Percentiles rank a stretch among this genome's conserved stretches.
phyloP scores from a whole-genome alignment of 2,113 vertebrate genomes.

The Hypanus sabinus region DNA sequence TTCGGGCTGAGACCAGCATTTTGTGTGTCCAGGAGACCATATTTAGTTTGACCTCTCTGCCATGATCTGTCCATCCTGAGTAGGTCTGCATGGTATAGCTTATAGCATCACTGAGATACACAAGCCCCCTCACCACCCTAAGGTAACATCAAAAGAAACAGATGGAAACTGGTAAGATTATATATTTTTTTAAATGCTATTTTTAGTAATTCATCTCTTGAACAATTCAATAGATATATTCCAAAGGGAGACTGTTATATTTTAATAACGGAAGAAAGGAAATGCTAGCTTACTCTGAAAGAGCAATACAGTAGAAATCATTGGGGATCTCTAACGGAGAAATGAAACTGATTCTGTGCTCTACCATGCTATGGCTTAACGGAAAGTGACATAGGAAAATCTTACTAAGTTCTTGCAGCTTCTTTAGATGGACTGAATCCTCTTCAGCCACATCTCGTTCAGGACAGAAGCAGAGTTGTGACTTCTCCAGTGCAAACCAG shows the following conservation, averaged over 20 bases:
- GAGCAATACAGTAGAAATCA: neutral
- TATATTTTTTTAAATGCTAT: neutral
- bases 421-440: slow-evolving; percentile 73
- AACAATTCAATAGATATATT: neutral
- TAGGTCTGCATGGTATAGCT: no score
- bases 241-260: neutral
- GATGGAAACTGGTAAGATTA: neutral
- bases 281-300: neutral
- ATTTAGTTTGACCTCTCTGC: no score
- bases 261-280: neutral
- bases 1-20: no score
- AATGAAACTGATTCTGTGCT: neutral
- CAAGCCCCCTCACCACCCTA: no score
- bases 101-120: no score
- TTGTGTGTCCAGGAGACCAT: no score
- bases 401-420: slow-evolving; percentile 92
- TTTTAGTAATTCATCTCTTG: neutral
- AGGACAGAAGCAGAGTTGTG: slow-evolving; percentile 68
- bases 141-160: neutral
- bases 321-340: no score
- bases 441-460: slow-evolving; percentile 59
- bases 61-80: no score
- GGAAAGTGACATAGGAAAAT: slow-evolving; percentile 18
- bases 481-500: slow-evolving; percentile 84
- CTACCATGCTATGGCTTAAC: neutral